phyloP scores from a whole-genome alignment of 2,797 vertebrate genomes.

The Dryobates pubescens region DNA sequence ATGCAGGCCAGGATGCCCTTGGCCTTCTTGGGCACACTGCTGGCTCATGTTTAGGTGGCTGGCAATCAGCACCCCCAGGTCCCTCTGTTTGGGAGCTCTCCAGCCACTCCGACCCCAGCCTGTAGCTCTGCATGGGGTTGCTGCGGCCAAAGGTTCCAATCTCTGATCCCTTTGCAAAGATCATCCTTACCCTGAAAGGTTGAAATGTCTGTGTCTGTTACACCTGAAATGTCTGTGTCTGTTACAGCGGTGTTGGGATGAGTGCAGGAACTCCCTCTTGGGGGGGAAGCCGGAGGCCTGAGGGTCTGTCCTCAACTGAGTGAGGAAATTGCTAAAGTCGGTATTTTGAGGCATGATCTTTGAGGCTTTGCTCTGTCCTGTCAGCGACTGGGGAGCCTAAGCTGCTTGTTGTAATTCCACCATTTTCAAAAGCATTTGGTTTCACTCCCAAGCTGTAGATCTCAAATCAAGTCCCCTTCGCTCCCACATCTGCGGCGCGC shows the following conservation, averaged over 20 bases:
- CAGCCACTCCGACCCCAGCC: too few species aligned
- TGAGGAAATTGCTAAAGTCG: conserved; percentile 1
- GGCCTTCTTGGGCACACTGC: too few species aligned
- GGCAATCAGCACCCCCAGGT: too few species aligned
- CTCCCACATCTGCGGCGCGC: conserved; percentile 51
- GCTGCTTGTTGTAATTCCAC: conserved; percentile 56
- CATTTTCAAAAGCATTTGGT: conserved; percentile 60
- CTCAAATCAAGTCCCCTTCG: conserved; percentile 58
- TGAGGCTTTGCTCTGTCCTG: conserved; percentile 25
- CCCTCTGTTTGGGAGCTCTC: too few species aligned
- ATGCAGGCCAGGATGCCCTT: too few species aligned
- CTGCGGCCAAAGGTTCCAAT: neutral
- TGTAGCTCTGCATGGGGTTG: too few species aligned
- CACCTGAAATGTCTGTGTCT: neutral
- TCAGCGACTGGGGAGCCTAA: conserved; percentile 3
- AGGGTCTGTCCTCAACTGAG: neutral
- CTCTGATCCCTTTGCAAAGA: neutral
- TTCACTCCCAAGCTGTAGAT: conserved; percentile 58
- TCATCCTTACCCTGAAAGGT: neutral
- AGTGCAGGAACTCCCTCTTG: neutral
- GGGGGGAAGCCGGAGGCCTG: neutral
- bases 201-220: neutral
- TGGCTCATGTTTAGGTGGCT: too few species aligned
- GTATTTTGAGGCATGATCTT: neutral
- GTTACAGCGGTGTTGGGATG: neutral